These are phyloP conservation scores for Crocodylus rhombifer DNA, from an alignment of 2,797 vertebrate species.

Conservation along the genomic window DNA sequence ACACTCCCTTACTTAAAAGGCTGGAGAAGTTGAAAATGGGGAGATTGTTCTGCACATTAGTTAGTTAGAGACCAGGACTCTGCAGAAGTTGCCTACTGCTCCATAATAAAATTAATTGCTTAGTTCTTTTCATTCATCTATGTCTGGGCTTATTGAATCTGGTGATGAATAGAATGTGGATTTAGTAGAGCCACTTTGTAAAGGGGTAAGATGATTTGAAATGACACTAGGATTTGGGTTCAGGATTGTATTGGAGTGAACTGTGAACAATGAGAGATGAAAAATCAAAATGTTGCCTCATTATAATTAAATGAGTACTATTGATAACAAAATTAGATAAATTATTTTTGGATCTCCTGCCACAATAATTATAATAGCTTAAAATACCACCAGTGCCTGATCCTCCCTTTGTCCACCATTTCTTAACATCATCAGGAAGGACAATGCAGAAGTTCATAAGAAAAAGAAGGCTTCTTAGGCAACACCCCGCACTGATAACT, in stretches of 20 bases:
- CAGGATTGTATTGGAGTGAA: neutral
- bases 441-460: neutral
- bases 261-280: neutral
- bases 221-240: neutral
- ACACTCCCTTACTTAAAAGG: too few species aligned
- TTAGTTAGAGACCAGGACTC: too few species aligned
- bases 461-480: neutral
- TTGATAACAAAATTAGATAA: neutral
- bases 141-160: neutral
- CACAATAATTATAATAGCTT: neutral
- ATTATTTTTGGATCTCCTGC: conserved; percentile 4
- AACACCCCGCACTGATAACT: neutral
- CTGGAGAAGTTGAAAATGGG: too few species aligned
- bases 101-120: too few species aligned
- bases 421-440: neutral
- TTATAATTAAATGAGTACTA: neutral
- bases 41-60: too few species aligned
- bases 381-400: neutral
- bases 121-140: too few species aligned
- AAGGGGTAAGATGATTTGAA: neutral
- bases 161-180: neutral
- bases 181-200: neutral
- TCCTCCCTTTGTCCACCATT: neutral
- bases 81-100: too few species aligned
- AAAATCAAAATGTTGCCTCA: neutral